Percentiles rank a stretch among this genome's conserved stretches.
phyloP scores from a whole-genome alignment of 1,140 invertebrate species.

The Hestina assimilis region DNA sequence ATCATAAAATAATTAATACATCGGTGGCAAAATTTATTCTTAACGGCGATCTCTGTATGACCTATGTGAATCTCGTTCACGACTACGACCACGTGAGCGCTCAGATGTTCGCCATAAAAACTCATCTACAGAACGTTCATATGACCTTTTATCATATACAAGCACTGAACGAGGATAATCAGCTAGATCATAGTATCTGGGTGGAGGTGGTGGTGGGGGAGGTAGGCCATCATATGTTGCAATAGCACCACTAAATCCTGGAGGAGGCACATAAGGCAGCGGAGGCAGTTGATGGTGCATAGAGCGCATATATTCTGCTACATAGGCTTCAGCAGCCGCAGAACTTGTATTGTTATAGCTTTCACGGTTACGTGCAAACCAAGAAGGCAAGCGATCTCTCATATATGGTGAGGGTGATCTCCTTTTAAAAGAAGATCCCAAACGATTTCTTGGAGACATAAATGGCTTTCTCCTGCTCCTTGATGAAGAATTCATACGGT shows the following conservation, averaged over 20 bases:
- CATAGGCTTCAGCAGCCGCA: conserved; percentile 86
- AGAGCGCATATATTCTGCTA: conserved; percentile 88
- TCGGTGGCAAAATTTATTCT: conserved; percentile 53
- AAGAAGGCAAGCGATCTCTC: conserved; percentile 64
- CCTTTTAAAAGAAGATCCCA: conserved; percentile 77
- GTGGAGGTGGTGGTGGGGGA: conserved; percentile 83
- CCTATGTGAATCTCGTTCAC: conserved; percentile 77
- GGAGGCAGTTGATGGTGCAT: conserved; percentile 89
- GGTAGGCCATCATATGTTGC: conserved; percentile 85
- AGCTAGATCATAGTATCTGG: conserved; percentile 87
- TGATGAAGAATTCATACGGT: conserved; percentile 57
- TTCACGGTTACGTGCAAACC: conserved; percentile 73
- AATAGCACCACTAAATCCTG: conserved; percentile 79
- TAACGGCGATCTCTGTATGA: conserved; percentile 74
- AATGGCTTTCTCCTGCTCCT: conserved; percentile 78
- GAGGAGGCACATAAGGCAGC: conserved; percentile 84
- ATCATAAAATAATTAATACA: conserved; percentile 65
- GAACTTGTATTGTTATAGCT: conserved; percentile 77
- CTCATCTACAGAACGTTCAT: conserved; percentile 94
- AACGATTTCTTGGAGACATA: conserved; percentile 68
- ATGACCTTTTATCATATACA: conserved; percentile 86
- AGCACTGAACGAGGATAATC: conserved; percentile 79
- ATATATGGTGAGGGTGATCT: conserved; percentile 79
- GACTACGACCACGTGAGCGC: conserved; percentile 77
- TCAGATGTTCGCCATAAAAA: conserved; percentile 91